Conservation (phyloP, 1,140 invertebrate species). For the Papilio glaucus region DNA sequence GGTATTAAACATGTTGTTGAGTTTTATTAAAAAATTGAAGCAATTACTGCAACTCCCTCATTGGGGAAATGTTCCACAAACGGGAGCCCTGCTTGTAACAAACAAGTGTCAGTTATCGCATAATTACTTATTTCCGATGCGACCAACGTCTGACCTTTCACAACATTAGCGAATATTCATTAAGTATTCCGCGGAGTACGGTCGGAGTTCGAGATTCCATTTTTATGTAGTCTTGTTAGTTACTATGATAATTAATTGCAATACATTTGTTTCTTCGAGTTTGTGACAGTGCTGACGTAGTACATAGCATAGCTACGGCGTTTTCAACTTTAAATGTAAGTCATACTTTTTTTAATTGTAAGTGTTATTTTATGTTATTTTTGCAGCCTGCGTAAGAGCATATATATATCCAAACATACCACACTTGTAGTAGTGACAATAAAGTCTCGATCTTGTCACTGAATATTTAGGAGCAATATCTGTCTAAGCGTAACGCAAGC, state of each 20-base stretch:
- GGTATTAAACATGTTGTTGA: no score
- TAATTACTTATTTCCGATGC: slow-evolving; percentile 25
- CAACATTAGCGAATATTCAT: slow-evolving; percentile 18
- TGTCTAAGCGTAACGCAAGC: slow-evolving; percentile 1
- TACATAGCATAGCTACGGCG: no score
- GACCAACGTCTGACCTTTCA: slow-evolving; percentile 17
- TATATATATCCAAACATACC: not conserved
- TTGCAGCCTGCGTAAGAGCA: not conserved
- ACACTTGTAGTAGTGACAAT: not conserved
- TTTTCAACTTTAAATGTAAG: no score
- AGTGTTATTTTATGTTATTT: no score
- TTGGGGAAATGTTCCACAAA: not conserved
- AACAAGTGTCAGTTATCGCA: slow-evolving; percentile 16
- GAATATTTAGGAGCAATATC: slow-evolving; percentile 8
- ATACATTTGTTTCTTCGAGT: no score
- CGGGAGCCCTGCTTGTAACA: not conserved
- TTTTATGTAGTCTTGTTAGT: not conserved
- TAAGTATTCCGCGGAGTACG: not conserved
- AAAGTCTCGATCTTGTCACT: not conserved
- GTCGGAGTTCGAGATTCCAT: slow-evolving; percentile 1
- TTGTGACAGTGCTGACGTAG: no score
- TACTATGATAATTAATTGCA: no score
- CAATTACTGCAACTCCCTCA: not conserved
- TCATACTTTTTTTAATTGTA: no score
- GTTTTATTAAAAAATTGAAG: not conserved